Base-by-base conservation (phyloP, 1,140 invertebrate species). In the Drosophila arizonae region DNA sequence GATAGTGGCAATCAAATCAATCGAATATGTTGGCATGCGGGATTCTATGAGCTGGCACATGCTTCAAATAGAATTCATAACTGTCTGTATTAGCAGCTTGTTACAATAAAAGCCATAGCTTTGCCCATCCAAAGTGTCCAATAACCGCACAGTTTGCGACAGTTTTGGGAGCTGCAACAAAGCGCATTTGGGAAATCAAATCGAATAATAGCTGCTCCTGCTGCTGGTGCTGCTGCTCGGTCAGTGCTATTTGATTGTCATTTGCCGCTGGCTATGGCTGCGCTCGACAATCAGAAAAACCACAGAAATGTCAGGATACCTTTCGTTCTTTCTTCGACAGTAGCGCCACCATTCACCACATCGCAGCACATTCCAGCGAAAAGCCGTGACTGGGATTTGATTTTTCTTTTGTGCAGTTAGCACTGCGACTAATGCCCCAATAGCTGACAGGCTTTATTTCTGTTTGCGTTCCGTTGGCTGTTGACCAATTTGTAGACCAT, bases 401-500 rank as follows among this genome's bases (percentile, higher is more conserved):
- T 87, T 87, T 81, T 86, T 80, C 77, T 87, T 82, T 86, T 81
- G 72, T 87, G 46, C 78, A 75, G 71, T 70, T 77, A 67, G 64
- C 63, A 71, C 65, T 60, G 43, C 33, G 61, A 62, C 63, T 76
- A 75, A 84, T 81, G 73, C 81, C 57, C 65, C 70, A 72, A 63
- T 78, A 36, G 75, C 70, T 72, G 81, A 77, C 81, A 75, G 81
- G 48, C 36, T 63, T 62, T 57, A 68, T 81, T 77, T 73, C 73
- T 77, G 75, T 77, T 75, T 77, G 75, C 75, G 54, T 74, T 74
- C 72, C 74, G 48, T 62, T 56, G 82, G 62, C 60, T 86, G 79
- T 87, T 86, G 82, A 86, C 81, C 81, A 86, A 86, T 86, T 86
- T 86, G 81, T 73, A 80, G 84, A 76, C 81, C 82, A 86, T 86